Conservation (phyloP, 2,113 vertebrate genomes). For the Ammodramus savannarum region DNA sequence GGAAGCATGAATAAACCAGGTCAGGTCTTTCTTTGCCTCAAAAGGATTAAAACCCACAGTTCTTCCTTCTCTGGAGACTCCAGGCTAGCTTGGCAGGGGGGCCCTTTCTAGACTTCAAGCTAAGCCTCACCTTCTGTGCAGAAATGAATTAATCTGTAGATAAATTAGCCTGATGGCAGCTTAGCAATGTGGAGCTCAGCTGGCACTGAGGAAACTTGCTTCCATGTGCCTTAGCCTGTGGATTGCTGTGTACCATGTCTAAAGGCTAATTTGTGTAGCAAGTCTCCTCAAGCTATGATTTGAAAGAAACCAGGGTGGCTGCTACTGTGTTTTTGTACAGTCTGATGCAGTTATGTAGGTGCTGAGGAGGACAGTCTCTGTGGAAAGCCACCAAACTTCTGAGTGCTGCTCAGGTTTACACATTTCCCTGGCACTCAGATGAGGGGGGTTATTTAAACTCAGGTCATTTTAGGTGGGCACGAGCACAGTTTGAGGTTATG, state of each 20-base stretch:
- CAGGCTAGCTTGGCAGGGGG: background rate
- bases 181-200: background rate
- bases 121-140: background rate
- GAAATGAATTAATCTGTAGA: slow-evolving; percentile 18
- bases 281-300: background rate
- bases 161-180: background rate
- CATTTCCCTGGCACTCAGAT: background rate
- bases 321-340: background rate
- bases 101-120: background rate
- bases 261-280: background rate
- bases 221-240: background rate
- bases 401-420: background rate
- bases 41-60: slow-evolving; percentile 7
- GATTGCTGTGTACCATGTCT: background rate
- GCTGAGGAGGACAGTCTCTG: background rate
- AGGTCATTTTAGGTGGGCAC: background rate
- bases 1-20: background rate
- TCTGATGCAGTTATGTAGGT: background rate
- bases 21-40: background rate
- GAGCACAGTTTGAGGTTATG: rapidly evolving
- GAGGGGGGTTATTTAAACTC: background rate
- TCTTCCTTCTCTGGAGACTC: background rate
- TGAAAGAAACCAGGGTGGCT: background rate
- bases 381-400: background rate
- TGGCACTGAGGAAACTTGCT: background rate